Base-by-base conservation (phyloP, 1,140 invertebrate genomes). In the Anthonomus grandis region DNA sequence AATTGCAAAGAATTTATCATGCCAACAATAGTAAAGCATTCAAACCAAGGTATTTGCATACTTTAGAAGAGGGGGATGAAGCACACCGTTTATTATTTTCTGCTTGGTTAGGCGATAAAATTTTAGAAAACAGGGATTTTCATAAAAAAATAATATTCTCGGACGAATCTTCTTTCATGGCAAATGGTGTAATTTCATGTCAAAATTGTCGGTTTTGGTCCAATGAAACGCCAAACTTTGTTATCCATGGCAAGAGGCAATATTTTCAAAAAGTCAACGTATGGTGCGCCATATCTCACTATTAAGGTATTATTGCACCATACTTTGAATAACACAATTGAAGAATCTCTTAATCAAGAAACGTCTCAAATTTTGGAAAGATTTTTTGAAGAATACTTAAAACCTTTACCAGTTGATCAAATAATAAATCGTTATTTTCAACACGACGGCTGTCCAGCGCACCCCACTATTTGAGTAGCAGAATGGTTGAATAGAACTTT, bases 1-100 rank as follows among this genome's bases (percentile, higher is more conserved):
- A 39, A 38, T 39, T 39, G 10, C 27, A 57, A 57, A 57, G 6
- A 50, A 57, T 57, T 39, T 57, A 24, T 57, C 49, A 57, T 37
- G 45, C 17, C 13, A 57, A 57, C 34, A 41, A 31, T 5, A 55
- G 46, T 34, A 19, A 45, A 19, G 41, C 54, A 21, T 49, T 17
- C 21, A 48, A 57, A 52, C 19, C 56, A 4, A 22, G 52, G 52
- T 51, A 51, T 51, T 41, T 15, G n/a, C 38, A 44, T 8, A 51
- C 47, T 34, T 45, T 58, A 22, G 39, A 58, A 37, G 24, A 51
- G 31, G 56, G 47, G 21, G 47, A 58, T 23, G 18, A 50, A 50
- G 8, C 27, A 50, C 36, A 22, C 21, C 6, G 47, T 19, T 31
- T 52, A 13, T 3, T 34, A 19, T 58, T 58, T 34, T 52, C 37